Percentiles rank a stretch among this genome's conserved stretches.
These are phyloP conservation scores for Limnephilus lunatus DNA, from an alignment of 2,888 invertebrate genomes.

Conservation along the genomic window DNA sequence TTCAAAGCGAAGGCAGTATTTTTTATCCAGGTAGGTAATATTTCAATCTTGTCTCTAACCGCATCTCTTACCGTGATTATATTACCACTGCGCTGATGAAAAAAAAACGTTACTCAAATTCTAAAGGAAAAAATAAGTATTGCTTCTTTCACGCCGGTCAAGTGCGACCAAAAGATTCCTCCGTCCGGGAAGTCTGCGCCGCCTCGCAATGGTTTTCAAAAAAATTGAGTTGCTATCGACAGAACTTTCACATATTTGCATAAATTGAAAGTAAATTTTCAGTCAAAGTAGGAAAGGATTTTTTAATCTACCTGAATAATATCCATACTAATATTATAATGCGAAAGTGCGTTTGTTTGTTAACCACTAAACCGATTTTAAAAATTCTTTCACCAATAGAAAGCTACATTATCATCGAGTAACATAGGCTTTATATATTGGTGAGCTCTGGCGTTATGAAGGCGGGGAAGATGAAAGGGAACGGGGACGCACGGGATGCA, in stretches of 20 bases:
- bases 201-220: conserved; percentile 4
- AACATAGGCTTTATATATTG: too few relatives aligned
- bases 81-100: conserved; percentile 24
- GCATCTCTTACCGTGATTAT: conserved; percentile 17
- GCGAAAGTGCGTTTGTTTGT: too few relatives aligned
- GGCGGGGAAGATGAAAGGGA: too few relatives aligned
- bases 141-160: conserved; percentile 37
- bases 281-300: neutral
- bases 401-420: too few relatives aligned
- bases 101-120: conserved; percentile 12
- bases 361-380: too few relatives aligned
- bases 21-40: neutral
- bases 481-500: too few relatives aligned
- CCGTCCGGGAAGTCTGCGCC: conserved; percentile 30
- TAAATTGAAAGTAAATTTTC: neutral
- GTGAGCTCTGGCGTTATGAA: too few relatives aligned
- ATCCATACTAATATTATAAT: too few relatives aligned
- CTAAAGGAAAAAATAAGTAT: conserved; percentile 24
- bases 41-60: neutral
- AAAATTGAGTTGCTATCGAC: neutral
- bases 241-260: neutral
- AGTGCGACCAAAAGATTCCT: conserved; percentile 15
- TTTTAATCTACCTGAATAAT: too few relatives aligned
- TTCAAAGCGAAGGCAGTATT: neutral
- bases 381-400: too few relatives aligned